Evolutionary conservation across 2,113 vertebrate species (phyloP), one percentile per base, ranked within the genome.

Genomic region (Acrocephalus arundinaceus): DNA sequence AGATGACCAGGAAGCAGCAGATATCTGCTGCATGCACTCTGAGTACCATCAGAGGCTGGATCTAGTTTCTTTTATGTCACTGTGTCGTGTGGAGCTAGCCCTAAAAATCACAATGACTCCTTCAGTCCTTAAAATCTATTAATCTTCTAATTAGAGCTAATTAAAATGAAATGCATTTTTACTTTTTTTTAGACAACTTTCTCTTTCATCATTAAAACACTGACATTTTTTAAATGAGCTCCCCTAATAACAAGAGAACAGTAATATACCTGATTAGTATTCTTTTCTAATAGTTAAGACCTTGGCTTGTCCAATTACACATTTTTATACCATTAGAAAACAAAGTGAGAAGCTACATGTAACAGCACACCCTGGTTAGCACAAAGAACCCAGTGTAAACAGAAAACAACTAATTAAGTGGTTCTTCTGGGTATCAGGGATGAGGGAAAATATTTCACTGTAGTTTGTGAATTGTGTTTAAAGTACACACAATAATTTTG

Each of bases 61-160:
- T 80, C 54, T 87, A 41, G 33, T 74, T 91, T 91, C 37, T 37
- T 89, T 85, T 49, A 77, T 74, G 39, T 86, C 75, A 77, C 67
- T 85, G 30, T 7, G 1, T 83, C 79, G 55, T 74, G 68, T 73
- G 63, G 88, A 93, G 72, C 39, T 45, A 88, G 85, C 55, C 39
- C 20, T 48, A 67, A 92, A 89, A 84, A 94, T 90, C 57, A 80
- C 52, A 85, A 71, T 81, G 48, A 91, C 31, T 92, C 66, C 35
- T 80, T 77, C 68, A 48, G 55, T 83, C 68, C 49, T 96, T 89
- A 89, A 91, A 96, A 91, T 79, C 84, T 94, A 94, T 93, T 94
- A 92, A 74, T 88, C 75, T 90, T 94, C 84, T 94, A 93, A 96
- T 94, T 94, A 95, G 48, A 83, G 61, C 68, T 94, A 94, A 93